These are phyloP conservation scores for Blennius ocellaris DNA, from an alignment of 2,113 vertebrate species.

Conservation along the genomic window DNA sequence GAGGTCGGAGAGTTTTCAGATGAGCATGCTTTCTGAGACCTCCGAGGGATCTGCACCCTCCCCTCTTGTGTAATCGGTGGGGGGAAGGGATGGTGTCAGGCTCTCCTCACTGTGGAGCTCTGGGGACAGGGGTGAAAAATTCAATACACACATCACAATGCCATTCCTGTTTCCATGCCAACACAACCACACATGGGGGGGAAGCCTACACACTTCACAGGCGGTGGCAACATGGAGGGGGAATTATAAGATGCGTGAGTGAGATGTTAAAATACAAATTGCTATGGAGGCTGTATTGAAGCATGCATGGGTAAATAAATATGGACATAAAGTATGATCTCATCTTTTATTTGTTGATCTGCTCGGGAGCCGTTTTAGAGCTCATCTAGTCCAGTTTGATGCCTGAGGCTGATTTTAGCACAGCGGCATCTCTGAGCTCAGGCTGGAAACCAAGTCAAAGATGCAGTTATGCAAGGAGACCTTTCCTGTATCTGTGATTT, in stretches of 20 bases:
- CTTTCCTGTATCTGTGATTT: slow-evolving; percentile 25
- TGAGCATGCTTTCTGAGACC: slow-evolving; percentile 19
- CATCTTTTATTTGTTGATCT: slow-evolving; percentile 14
- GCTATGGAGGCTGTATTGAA: slow-evolving; percentile 23
- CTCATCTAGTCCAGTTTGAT: slow-evolving; percentile 1
- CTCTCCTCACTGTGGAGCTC: slow-evolving; percentile 49
- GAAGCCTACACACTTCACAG: slow-evolving; percentile 57
- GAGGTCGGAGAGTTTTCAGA: slow-evolving; percentile 11
- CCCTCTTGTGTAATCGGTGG: slow-evolving; percentile 25
- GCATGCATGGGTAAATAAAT: not conserved
- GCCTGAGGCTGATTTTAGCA: not conserved
- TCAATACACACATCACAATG: slow-evolving; percentile 66
- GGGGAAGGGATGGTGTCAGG: slow-evolving; percentile 49
- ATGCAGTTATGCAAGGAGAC: slow-evolving; percentile 20
- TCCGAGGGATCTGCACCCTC: slow-evolving; percentile 31
- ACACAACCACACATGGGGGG: slow-evolving; percentile 70
- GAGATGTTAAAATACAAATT: slow-evolving; percentile 47
- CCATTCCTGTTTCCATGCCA: slow-evolving; percentile 81
- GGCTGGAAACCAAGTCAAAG: slow-evolving; percentile 18
- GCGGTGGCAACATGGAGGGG: slow-evolving; percentile 27
- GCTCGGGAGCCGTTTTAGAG: slow-evolving; percentile 8
- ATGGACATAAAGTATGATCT: not conserved
- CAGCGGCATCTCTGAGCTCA: not conserved
- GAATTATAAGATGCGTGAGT: slow-evolving; percentile 55
- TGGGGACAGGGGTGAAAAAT: slow-evolving; percentile 70